Conservation (phyloP, 2,797 vertebrate species). For the Syngnathus rostellatus region DNA sequence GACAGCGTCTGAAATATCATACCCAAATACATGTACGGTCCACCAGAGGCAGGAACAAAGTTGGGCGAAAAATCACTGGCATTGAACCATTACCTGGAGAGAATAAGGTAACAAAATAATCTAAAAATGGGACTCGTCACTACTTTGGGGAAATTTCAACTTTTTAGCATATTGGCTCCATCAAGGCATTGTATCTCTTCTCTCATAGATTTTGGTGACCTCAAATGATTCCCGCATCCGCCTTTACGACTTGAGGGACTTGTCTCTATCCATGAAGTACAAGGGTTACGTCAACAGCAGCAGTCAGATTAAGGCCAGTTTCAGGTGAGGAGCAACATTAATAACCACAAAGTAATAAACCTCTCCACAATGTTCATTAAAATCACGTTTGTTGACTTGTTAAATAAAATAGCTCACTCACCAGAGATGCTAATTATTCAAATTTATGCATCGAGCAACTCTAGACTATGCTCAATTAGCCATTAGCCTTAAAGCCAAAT, state of each 20-base stretch:
- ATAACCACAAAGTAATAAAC: too few relatives aligned
- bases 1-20: slow-evolving; percentile 93
- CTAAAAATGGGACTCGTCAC: not conserved
- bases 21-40: slow-evolving; percentile 97
- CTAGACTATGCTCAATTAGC: too few relatives aligned
- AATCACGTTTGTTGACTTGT: not conserved
- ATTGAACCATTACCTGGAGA: slow-evolving; percentile 97
- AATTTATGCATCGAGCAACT: too few relatives aligned
- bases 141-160: not conserved
- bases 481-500: not conserved
- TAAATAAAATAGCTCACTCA: not conserved
- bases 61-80: slow-evolving; percentile 98
- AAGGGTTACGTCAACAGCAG: slow-evolving; percentile 98
- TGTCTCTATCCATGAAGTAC: slow-evolving; percentile 99
- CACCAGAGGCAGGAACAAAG: slow-evolving; percentile 93
- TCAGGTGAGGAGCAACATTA: slow-evolving; percentile 75
- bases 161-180: not conserved
- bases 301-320: slow-evolving; percentile 99
- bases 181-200: not conserved
- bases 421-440: too few relatives aligned
- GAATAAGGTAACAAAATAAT: slow-evolving; percentile 80
- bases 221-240: slow-evolving; percentile 97
- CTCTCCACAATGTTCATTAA: not conserved
- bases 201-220: slow-evolving; percentile 86
- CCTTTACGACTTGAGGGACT: slow-evolving; percentile 91